These are phyloP conservation scores for Cosmia pyralina DNA, from an alignment of 2,888 invertebrate species.

Conservation along the genomic window DNA sequence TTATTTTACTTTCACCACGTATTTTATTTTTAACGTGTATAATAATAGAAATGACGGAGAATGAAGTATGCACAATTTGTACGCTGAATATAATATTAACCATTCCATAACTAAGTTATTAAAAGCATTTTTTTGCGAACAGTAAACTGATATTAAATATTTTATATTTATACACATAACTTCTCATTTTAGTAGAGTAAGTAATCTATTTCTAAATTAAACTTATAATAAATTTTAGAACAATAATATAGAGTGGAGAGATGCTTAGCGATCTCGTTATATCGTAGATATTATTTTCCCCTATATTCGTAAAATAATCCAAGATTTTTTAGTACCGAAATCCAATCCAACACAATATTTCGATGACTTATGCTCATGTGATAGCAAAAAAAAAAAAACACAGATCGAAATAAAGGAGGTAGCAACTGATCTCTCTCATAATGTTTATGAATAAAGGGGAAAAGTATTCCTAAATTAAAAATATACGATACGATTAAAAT, in stretches of 20 bases:
- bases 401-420: neutral
- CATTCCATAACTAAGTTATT: slow-evolving; percentile 56
- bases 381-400: neutral
- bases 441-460: slow-evolving; percentile 1
- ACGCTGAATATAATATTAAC: slow-evolving; percentile 47
- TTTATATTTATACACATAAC: slow-evolving; percentile 30
- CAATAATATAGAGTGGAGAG: slow-evolving; percentile 56
- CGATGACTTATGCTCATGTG: neutral
- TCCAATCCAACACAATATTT: neutral
- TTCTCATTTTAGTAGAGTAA: slow-evolving; percentile 36
- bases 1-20: too few species aligned
- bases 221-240: slow-evolving; percentile 48
- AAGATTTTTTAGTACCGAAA: too few species aligned
- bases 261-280: slow-evolving; percentile 62
- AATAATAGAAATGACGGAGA: slow-evolving; percentile 12
- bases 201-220: slow-evolving; percentile 25
- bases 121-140: slow-evolving; percentile 23
- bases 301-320: slow-evolving; percentile 16
- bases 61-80: slow-evolving; percentile 43
- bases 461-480: slow-evolving; percentile 44
- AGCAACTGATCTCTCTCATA: neutral
- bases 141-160: slow-evolving; percentile 25
- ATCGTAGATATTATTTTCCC: slow-evolving; percentile 37
- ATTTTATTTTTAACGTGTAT: slow-evolving; percentile 3
- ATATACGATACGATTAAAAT: slow-evolving; percentile 44